Percentiles rank a stretch among this genome's conserved stretches.
phyloP scores from a whole-genome alignment of 2,888 invertebrate genomes.

The Tillus elongatus region DNA sequence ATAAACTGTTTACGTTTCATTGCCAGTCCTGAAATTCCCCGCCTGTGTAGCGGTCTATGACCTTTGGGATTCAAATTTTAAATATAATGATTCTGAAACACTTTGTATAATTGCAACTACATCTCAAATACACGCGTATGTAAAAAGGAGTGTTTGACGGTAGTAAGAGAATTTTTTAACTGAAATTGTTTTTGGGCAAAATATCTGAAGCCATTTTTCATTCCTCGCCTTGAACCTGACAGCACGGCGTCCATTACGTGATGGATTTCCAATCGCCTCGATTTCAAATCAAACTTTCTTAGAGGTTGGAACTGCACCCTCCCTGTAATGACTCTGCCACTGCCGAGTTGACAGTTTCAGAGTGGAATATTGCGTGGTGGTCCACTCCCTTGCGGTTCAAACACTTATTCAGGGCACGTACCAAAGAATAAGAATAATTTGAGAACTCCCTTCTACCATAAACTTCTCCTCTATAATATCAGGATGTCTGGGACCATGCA shows the following conservation, averaged over 20 bases:
- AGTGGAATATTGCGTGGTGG: slow-evolving; percentile 25
- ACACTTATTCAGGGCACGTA: slow-evolving; percentile 29
- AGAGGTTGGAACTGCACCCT: slow-evolving; percentile 28
- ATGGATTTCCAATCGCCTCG: slow-evolving; percentile 38
- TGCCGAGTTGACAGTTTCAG: too few species aligned
- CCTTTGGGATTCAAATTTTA: too few species aligned
- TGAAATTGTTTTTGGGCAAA: slow-evolving; percentile 22
- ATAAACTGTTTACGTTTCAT: too few species aligned
- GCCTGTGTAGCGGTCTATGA: too few species aligned
- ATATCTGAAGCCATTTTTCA: slow-evolving; percentile 33
- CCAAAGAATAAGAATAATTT: slow-evolving; percentile 29
- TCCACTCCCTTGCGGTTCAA: slow-evolving; percentile 25
- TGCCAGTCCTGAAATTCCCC: too few species aligned
- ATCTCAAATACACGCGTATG: too few species aligned
- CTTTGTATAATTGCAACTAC: too few species aligned
- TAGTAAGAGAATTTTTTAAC: too few species aligned
- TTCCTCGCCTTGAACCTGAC: slow-evolving; percentile 31
- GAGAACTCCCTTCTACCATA: slow-evolving; percentile 17
- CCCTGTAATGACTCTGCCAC: slow-evolving; percentile 26
- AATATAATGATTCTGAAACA: too few species aligned
- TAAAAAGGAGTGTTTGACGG: too few species aligned
- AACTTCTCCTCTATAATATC: slow-evolving; percentile 20
- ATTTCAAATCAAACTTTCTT: slow-evolving; percentile 34
- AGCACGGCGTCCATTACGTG: slow-evolving; percentile 33
- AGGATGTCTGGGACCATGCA: slow-evolving; percentile 20